Evolutionary conservation across 1,140 invertebrate species (phyloP).

Genomic region (Bombus waltoni): DNA sequence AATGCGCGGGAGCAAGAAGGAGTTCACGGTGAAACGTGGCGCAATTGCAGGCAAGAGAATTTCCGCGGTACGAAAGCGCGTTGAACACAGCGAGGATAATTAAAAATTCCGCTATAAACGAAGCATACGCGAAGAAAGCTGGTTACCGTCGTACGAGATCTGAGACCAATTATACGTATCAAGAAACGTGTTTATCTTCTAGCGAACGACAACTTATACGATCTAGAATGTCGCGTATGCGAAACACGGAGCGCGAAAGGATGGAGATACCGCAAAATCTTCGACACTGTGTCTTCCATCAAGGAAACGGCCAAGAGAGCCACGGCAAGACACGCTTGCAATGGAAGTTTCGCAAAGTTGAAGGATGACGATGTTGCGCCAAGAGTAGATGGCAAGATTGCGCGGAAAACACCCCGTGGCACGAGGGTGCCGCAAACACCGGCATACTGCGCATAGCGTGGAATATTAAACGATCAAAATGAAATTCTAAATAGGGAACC

Average conservation of each 20-base stretch:
- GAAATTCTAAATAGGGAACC: constrained; percentile 19
- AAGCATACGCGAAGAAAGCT: too few relatives aligned
- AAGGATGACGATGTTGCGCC: not conserved
- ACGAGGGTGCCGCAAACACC: not conserved
- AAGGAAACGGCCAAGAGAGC: not conserved
- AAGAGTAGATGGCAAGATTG: constrained; percentile 4
- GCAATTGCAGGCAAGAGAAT: not conserved
- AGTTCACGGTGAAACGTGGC: not conserved
- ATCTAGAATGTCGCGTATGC: not conserved
- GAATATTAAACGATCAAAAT: constrained; percentile 35
- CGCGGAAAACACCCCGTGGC: constrained; percentile 8
- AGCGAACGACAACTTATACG: too few relatives aligned
- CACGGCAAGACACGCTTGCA: not conserved
- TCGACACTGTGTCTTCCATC: not conserved
- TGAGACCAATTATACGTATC: too few relatives aligned
- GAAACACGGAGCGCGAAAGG: not conserved
- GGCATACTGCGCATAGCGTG: constrained; percentile 30
- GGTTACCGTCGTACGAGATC: too few relatives aligned
- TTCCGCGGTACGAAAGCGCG: not conserved
- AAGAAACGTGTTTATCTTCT: too few relatives aligned
- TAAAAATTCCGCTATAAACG: not conserved
- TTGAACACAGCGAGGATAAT: not conserved
- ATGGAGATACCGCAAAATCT: not conserved
- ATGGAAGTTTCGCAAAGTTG: constrained; percentile 7
- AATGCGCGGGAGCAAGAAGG: not conserved